Percentiles rank a stretch among this genome's conserved stretches.
Conservation (phyloP, 2,797 vertebrate genomes). For the Gila robusta region DNA sequence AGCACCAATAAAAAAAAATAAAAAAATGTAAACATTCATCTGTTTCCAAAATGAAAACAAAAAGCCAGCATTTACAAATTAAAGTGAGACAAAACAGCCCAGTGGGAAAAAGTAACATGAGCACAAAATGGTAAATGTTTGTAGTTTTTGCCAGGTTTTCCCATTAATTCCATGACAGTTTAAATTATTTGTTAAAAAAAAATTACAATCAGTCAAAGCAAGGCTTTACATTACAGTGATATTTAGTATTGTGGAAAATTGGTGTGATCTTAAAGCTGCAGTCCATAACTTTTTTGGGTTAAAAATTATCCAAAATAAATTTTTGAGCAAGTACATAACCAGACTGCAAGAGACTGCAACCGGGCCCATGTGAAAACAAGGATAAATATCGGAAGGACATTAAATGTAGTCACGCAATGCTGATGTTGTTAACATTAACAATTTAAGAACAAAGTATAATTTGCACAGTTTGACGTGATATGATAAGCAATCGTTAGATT, state of each 20-base stretch:
- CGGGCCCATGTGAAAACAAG: no score
- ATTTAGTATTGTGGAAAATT: not conserved
- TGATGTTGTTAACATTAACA: no score
- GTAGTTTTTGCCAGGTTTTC: not conserved
- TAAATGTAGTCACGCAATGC: no score
- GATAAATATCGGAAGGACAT: no score
- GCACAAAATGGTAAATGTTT: not conserved
- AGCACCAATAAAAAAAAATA: no score
- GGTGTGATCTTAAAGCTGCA: not conserved
- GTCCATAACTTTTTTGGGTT: no score
- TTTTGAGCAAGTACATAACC: no score
- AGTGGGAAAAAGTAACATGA: constrained; percentile 4
- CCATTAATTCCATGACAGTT: not conserved
- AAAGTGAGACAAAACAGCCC: constrained; percentile 1
- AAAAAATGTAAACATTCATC: constrained; percentile 24
- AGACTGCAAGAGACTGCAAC: no score
- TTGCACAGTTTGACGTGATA: no score
- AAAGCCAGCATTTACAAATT: constrained; percentile 12
- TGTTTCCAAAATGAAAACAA: constrained; percentile 23
- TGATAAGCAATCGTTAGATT: no score
- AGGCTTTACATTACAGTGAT: not conserved
- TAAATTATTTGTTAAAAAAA: not conserved
- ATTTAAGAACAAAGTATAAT: no score
- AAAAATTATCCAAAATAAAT: no score
- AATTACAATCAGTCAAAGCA: not conserved